phyloP scores from a whole-genome alignment of 2,888 invertebrate species.

The Tenthredo notha region DNA sequence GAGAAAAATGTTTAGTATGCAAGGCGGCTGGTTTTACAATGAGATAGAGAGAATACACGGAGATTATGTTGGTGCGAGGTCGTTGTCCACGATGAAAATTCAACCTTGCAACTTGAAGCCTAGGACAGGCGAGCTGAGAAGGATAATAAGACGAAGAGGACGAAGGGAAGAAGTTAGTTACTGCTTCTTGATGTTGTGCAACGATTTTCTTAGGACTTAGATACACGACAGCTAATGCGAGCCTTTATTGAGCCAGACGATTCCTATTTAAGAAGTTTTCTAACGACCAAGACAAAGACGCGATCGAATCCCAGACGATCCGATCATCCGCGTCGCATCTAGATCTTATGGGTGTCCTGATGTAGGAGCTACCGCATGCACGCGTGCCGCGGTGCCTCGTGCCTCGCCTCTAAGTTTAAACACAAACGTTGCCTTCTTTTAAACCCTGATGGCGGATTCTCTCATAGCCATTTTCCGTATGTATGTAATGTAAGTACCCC shows the following conservation, averaged over 20 bases:
- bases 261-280: slow-evolving; percentile 71
- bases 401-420: slow-evolving; percentile 61
- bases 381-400: slow-evolving; percentile 66
- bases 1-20: slow-evolving; percentile 40
- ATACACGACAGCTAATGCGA: background rate
- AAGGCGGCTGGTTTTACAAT: background rate
- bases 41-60: slow-evolving; percentile 1
- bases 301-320: slow-evolving; percentile 60
- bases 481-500: slow-evolving; percentile 17
- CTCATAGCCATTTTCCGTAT: slow-evolving; percentile 21
- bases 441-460: background rate
- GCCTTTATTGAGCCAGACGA: slow-evolving; percentile 43
- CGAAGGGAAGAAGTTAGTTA: background rate
- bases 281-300: slow-evolving; percentile 65
- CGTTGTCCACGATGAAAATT: slow-evolving; percentile 28
- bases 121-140: background rate
- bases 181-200: slow-evolving; percentile 56
- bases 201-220: background rate
- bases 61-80: slow-evolving; percentile 20
- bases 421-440: background rate
- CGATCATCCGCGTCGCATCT: slow-evolving; percentile 70
- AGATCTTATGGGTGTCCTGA: slow-evolving; percentile 64
- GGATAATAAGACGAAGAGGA: too few species aligned
- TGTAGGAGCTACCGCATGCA: background rate
- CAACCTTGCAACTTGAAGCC: background rate